phyloP scores from a whole-genome alignment of 2,113 vertebrate species.

The Epinephelus fuscoguttatus region DNA sequence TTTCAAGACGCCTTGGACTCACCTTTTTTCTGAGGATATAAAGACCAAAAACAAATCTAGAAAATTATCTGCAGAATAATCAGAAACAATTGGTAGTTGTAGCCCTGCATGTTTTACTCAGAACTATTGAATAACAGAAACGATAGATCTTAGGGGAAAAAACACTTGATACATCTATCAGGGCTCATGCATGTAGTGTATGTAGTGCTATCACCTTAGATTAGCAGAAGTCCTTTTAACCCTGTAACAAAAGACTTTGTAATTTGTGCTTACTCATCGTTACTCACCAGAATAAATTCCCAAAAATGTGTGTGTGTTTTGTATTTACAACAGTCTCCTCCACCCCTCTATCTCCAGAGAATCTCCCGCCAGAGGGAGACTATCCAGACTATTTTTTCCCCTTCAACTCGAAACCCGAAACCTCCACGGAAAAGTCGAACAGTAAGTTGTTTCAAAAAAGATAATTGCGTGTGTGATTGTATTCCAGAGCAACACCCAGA shows the following conservation, averaged over 20 bases:
- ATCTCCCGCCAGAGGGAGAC: background rate
- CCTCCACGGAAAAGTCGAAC: slow-evolving; percentile 54
- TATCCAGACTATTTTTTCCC: background rate
- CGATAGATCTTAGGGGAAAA: too few relatives aligned
- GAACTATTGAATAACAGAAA: too few relatives aligned
- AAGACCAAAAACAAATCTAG: too few relatives aligned
- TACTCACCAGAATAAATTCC: background rate
- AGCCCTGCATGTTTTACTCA: background rate
- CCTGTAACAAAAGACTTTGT: background rate
- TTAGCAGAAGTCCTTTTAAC: background rate
- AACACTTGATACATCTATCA: background rate
- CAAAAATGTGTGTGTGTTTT: slow-evolving; percentile 7
- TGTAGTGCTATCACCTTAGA: background rate
- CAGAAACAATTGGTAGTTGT: too few relatives aligned
- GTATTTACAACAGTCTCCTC: slow-evolving; percentile 35
- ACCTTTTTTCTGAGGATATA: too few relatives aligned
- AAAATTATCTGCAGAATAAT: too few relatives aligned
- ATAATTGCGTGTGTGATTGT: background rate
- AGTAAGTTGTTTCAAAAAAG: slow-evolving; percentile 55
- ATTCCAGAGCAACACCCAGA: background rate
- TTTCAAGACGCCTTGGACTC: too few relatives aligned
- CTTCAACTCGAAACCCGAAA: slow-evolving; percentile 46
- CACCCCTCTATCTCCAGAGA: slow-evolving; percentile 38
- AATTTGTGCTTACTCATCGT: background rate
- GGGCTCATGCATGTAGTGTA: background rate